Base-by-base conservation (phyloP, 2,888 invertebrate genomes). In the Plutella xylostella region DNA sequence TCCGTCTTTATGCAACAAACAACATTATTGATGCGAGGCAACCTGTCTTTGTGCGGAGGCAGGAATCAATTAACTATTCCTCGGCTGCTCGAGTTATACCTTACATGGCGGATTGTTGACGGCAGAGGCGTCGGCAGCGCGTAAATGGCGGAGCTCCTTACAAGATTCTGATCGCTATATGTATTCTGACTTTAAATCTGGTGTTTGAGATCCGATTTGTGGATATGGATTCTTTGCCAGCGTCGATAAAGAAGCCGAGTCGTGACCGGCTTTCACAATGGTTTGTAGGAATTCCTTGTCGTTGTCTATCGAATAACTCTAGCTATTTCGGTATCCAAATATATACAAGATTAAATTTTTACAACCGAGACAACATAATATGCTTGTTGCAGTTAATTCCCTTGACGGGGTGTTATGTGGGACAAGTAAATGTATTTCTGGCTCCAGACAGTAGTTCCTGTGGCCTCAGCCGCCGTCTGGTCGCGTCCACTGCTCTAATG, bases 341-440 rank as follows among this genome's bases (percentile, higher is more conserved):
- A n/a, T n/a, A n/a, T n/a, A n/a, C n/a, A 42, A 34, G n/a, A 15
- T 39, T 44, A 15, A 30, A 40, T 25, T 22, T 39, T 39, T 25
- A 39, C 39, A 25, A 39, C 39, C 25, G 22, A 17, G 39, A 17
- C 15, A 9, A 4, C 37, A 19, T 63, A 65, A 68, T 68, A 64
- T 57, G 57, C 57, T 51, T 55, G 60, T 56, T 63, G 67, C 63
- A 66, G 56, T 65, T 52, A 54, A n/a, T n/a, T n/a, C n/a, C n/a
- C n/a, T n/a, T n/a, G n/a, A n/a, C n/a, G n/a, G n/a, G n/a, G 25
- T 39, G 60, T 58, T 65, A 72, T 72, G 65, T 76, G 58, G 73
- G 63, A 60, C 74, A 69, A 57, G 59, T 62, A 55, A 60, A 64
- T 68, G 67, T 76, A 74, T 75, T 75, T 73, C 60, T 67, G 62